Evolutionary conservation across 1,140 invertebrate genomes (phyloP).

Genomic region (Pectinophora gossypiella): DNA sequence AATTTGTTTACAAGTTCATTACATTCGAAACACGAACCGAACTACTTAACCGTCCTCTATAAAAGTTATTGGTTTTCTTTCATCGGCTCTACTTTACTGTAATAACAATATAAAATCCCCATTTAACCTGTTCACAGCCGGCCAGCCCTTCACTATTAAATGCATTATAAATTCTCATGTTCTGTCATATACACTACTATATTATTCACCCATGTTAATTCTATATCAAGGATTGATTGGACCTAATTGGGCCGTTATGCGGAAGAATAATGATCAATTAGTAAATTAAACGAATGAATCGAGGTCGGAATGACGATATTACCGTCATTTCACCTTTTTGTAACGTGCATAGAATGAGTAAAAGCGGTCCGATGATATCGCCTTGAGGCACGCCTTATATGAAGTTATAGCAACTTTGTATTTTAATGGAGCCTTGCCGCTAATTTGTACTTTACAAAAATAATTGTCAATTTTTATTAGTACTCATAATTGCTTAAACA

Average conservation of each 20-base stretch:
- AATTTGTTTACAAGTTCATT: too few species aligned
- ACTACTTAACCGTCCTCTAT: background rate
- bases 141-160: constrained; percentile 33
- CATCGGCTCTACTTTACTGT: constrained; percentile 7
- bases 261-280: constrained; percentile 69
- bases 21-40: too few species aligned
- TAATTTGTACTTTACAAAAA: too few species aligned
- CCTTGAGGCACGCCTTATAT: constrained; percentile 21
- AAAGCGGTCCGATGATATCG: constrained; percentile 7
- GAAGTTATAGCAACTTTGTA: too few species aligned
- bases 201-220: constrained; percentile 48
- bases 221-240: constrained; percentile 65
- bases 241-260: constrained; percentile 65
- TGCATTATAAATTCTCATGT: constrained; percentile 35
- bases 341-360: constrained; percentile 6
- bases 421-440: too few species aligned
- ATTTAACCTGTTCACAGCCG: constrained; percentile 35
- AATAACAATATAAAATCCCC: constrained; percentile 36
- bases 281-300: constrained; percentile 57
- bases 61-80: constrained; percentile 8
- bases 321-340: background rate
- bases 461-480: too few species aligned
- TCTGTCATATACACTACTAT: constrained; percentile 48
- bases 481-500: too few species aligned
- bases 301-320: constrained; percentile 33